Evolutionary conservation across 2,797 vertebrate species (phyloP).

Genomic region (Danio choprae): DNA sequence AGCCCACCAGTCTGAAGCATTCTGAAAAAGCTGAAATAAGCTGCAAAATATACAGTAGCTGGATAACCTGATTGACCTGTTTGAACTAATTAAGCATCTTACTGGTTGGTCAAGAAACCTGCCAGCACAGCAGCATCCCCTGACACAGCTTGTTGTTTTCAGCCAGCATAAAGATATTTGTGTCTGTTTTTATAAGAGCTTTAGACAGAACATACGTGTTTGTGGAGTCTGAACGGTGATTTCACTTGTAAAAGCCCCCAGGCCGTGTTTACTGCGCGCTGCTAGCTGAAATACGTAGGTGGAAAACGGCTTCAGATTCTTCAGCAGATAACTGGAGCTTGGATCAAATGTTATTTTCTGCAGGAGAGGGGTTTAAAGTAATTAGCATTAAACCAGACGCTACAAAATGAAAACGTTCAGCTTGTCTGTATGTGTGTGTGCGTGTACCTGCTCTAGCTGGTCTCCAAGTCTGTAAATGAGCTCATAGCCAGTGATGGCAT

Average conservation of each 20-base stretch:
- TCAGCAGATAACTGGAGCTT: conserved; percentile 86
- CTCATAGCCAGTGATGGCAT: conserved; percentile 93
- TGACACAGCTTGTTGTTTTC: not conserved
- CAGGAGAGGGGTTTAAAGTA: conserved; percentile 46
- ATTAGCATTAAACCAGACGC: not conserved
- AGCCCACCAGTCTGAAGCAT: not conserved
- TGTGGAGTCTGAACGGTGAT: conserved; percentile 95
- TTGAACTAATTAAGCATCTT: not conserved
- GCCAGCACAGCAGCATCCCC: not conserved
- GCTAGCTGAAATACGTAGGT: conserved; percentile 94
- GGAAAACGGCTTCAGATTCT: conserved; percentile 95
- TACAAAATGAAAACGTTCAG: not conserved
- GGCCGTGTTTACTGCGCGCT: conserved; percentile 92
- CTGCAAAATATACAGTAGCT: not conserved
- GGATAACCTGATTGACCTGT: not conserved
- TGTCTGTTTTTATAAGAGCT: not conserved
- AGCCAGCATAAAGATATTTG: not conserved
- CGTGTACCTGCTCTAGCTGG: conserved; percentile 88
- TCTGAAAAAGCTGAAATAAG: not conserved
- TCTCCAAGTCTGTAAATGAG: conserved; percentile 91
- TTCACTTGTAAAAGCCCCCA: conserved; percentile 94
- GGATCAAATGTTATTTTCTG: conserved; percentile 92
- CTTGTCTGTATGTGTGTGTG: not conserved
- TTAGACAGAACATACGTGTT: conserved; percentile 89
- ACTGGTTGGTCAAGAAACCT: not conserved